Conservation (phyloP, 1,140 invertebrate genomes). For the Anastrepha obliqua region DNA sequence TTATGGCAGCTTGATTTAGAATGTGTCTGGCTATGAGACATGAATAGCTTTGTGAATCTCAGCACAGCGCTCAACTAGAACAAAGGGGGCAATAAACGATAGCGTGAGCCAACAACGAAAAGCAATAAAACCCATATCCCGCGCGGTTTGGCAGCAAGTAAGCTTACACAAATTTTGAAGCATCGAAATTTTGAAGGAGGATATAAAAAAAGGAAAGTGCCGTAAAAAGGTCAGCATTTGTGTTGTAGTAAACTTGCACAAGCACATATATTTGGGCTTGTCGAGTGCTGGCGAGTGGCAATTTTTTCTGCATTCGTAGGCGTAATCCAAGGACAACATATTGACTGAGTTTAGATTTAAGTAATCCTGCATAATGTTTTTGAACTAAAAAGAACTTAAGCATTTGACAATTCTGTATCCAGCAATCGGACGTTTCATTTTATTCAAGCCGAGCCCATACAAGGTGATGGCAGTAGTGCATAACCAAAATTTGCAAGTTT, state of each 20-base stretch:
- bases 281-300: neutral
- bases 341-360: neutral
- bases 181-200: neutral
- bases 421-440: too few relatives aligned
- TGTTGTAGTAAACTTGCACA: neutral
- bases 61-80: neutral
- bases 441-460: too few relatives aligned
- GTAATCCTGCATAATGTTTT: neutral
- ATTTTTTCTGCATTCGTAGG: neutral
- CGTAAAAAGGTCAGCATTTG: neutral
- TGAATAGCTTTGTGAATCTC: neutral
- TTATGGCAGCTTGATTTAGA: constrained; percentile 13
- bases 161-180: neutral
- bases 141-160: neutral
- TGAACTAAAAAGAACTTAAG: too few relatives aligned
- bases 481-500: too few relatives aligned
- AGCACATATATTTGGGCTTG: neutral
- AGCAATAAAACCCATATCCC: constrained; percentile 13
- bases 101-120: neutral
- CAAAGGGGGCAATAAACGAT: neutral
- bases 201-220: neutral
- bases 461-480: too few relatives aligned
- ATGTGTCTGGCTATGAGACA: constrained; percentile 14
- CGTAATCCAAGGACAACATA: neutral
- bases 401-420: too few relatives aligned